Conservation (phyloP, 2,113 vertebrate genomes). For the Hydrolagus affinis region DNA sequence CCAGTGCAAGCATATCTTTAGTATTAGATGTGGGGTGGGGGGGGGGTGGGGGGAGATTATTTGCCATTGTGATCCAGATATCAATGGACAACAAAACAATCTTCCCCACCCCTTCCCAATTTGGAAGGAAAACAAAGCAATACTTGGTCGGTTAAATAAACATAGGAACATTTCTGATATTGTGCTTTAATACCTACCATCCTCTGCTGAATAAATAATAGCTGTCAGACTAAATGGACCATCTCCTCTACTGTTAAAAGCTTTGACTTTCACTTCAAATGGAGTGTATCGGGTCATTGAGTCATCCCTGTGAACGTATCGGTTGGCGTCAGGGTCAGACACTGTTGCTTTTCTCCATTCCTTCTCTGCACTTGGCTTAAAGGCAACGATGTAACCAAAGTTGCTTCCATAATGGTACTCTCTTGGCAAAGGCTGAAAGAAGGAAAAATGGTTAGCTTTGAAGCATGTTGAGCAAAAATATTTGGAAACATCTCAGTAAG, state of each 20-base stretch:
- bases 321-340: constrained; percentile 68
- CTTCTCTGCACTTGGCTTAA: constrained; percentile 62
- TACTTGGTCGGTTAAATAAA: too few relatives aligned
- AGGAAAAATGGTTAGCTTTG: not conserved
- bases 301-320: constrained; percentile 83
- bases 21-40: too few relatives aligned
- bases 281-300: constrained; percentile 66
- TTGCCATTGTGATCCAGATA: too few relatives aligned
- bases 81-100: too few relatives aligned
- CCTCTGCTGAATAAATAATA: constrained; percentile 74
- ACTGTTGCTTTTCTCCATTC: constrained; percentile 84
- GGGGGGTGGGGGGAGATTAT: too few relatives aligned
- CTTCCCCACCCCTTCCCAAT: too few relatives aligned
- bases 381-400: constrained; percentile 90
- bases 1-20: too few relatives aligned
- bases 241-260: constrained; percentile 82
- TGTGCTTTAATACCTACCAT: constrained; percentile 60
- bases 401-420: constrained; percentile 88
- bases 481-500: not conserved
- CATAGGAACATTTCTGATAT: too few relatives aligned
- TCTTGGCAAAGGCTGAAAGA: constrained; percentile 73
- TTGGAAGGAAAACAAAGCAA: too few relatives aligned
- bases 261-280: constrained; percentile 91
- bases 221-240: constrained; percentile 82
- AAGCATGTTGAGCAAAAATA: not conserved